Conservation (phyloP, 2,113 vertebrate species). For the Pogonocichla stellata region DNA sequence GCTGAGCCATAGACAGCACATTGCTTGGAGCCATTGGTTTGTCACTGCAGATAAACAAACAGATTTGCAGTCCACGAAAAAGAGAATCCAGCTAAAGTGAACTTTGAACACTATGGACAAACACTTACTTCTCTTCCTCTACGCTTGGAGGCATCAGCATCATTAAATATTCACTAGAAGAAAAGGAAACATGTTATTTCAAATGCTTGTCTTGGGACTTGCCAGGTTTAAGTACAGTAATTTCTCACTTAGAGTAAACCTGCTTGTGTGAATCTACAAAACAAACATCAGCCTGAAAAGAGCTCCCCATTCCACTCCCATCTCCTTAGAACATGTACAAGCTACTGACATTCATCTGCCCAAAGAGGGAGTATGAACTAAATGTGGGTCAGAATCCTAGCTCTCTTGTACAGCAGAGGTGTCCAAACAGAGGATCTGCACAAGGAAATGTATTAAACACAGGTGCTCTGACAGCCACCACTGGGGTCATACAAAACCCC, state of each 20-base stretch:
- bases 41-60: slow-evolving; percentile 71
- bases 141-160: slow-evolving; percentile 94
- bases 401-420: background rate
- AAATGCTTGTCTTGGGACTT: background rate
- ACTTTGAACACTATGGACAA: background rate
- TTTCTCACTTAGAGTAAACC: background rate
- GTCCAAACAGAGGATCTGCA: background rate
- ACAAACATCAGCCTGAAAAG: background rate
- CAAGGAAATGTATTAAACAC: background rate
- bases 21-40: slow-evolving; percentile 92
- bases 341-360: background rate
- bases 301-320: background rate
- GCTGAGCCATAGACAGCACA: slow-evolving; percentile 95
- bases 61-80: background rate
- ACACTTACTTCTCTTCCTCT: slow-evolving; percentile 92
- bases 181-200: slow-evolving; percentile 28
- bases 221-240: background rate
- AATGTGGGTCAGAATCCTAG: background rate
- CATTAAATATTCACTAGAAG: slow-evolving; percentile 88
- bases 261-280: background rate
- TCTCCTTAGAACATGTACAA: background rate
- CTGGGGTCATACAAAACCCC: background rate
- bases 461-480: background rate
- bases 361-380: background rate
- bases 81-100: background rate